Evolutionary conservation across 1,140 invertebrate genomes (phyloP).

Genomic region (Drosophila leontia): DNA sequence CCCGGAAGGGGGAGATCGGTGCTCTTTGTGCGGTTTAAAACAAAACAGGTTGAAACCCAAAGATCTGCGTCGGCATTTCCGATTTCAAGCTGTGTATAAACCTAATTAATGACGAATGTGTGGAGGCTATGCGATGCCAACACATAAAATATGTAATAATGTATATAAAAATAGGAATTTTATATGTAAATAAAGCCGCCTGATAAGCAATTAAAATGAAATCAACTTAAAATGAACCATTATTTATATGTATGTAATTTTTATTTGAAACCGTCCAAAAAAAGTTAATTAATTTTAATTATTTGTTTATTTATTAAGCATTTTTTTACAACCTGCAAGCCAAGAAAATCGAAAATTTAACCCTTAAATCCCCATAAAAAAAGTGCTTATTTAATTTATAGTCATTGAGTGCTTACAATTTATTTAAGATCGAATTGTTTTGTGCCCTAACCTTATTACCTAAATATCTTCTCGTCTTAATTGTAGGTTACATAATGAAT

Average conservation of each 20-base stretch:
- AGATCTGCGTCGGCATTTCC: slow-evolving; percentile 16
- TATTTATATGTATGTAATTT: neutral
- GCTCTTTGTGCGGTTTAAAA: slow-evolving; percentile 14
- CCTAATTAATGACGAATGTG: slow-evolving; percentile 19
- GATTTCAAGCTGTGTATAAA: neutral
- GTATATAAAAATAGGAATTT: neutral
- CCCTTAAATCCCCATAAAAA: neutral
- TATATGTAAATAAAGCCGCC: neutral
- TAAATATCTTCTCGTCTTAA: slow-evolving; percentile 3
- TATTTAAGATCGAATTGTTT: slow-evolving; percentile 25
- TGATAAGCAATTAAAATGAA: neutral
- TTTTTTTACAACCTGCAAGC: neutral
- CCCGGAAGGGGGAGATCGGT: neutral
- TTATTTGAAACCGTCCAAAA: neutral
- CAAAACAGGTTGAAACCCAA: slow-evolving; percentile 16
- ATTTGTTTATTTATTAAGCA: too few species aligned
- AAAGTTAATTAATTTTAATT: too few species aligned
- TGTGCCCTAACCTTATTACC: slow-evolving; percentile 14
- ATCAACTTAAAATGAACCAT: neutral
- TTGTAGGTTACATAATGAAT: neutral
- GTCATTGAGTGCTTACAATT: slow-evolving; percentile 28
- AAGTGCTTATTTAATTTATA: neutral
- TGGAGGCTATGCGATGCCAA: neutral
- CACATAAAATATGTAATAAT: neutral
- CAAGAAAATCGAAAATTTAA: neutral